Conservation (phyloP, 2,888 invertebrate species). For the Eudemis profundana region DNA sequence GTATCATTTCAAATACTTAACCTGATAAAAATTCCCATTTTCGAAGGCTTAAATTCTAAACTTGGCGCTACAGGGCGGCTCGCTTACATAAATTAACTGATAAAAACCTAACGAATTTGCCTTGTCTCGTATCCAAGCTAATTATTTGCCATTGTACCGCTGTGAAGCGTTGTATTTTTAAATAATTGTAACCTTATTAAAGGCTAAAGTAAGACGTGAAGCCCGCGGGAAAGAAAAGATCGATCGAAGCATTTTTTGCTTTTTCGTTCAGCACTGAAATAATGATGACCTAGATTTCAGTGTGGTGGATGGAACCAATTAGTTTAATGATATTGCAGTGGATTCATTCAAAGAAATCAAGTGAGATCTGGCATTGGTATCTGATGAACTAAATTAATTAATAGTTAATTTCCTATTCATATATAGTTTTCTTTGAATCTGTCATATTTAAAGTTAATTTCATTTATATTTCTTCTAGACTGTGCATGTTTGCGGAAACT, state of each 20-base stretch:
- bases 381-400: too few species aligned
- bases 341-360: too few species aligned
- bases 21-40: conserved; percentile 14
- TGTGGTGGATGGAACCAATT: neutral
- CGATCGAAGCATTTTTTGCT: neutral
- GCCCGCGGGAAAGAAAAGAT: neutral
- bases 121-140: conserved; percentile 31
- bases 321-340: too few species aligned
- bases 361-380: too few species aligned
- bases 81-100: conserved; percentile 48
- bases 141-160: conserved; percentile 29
- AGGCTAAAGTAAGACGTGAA: neutral
- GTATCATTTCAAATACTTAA: neutral
- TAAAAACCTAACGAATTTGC: conserved; percentile 41
- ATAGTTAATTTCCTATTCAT: too few species aligned
- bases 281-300: neutral
- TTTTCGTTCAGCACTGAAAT: neutral
- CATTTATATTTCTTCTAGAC: too few species aligned
- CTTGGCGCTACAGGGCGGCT: conserved; percentile 11
- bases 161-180: conserved; percentile 4
- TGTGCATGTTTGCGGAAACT: too few species aligned
- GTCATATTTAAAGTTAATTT: too few species aligned
- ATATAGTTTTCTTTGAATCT: too few species aligned
- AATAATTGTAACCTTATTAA: conserved; percentile 2
- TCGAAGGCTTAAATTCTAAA: conserved; percentile 18